A percentile compares a stretch with the other conserved stretches of the same genome.
phyloP scores from a whole-genome alignment of 2,888 invertebrate genomes.

The Sarcophaga variegata region DNA sequence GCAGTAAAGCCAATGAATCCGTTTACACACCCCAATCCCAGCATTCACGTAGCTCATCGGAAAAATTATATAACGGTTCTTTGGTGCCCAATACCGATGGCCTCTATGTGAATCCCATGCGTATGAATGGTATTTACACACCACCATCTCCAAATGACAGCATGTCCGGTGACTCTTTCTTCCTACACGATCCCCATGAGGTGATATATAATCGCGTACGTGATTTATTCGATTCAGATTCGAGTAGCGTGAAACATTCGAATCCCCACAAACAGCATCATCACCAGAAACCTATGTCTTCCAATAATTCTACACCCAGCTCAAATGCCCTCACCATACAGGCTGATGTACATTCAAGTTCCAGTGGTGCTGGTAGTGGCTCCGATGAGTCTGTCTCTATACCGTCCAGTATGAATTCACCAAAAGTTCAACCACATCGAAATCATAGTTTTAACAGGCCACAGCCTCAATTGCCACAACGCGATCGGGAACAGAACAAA shows the following conservation, averaged over 20 bases:
- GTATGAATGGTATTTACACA: conserved; percentile 82
- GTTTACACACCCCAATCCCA: conserved; percentile 75
- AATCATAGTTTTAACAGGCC: conserved; percentile 74
- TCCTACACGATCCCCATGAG: conserved; percentile 91
- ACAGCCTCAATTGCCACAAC: conserved; percentile 69
- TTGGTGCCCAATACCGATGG: conserved; percentile 84
- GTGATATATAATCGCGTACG: conserved; percentile 92
- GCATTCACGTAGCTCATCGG: conserved; percentile 78
- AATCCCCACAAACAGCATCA: conserved; percentile 72
- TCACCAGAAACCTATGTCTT: conserved; percentile 59
- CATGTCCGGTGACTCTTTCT: conserved; percentile 88
- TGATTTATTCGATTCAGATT: conserved; percentile 88
- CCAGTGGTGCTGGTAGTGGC: conserved; percentile 85
- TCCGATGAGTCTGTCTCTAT: conserved; percentile 86
- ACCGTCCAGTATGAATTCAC: conserved; percentile 82
- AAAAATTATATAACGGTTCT: conserved; percentile 78
- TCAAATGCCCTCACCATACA: conserved; percentile 86
- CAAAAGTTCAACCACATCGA: conserved; percentile 75
- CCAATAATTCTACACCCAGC: conserved; percentile 68
- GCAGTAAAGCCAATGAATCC: conserved; percentile 79
- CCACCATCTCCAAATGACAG: conserved; percentile 84
- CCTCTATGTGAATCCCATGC: conserved; percentile 92
- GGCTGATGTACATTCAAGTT: conserved; percentile 92
- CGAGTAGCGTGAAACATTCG: conserved; percentile 77
- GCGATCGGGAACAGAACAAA: conserved; percentile 68